Evolutionary conservation across 1,140 invertebrate genomes (phyloP).

Genomic region (Oryzaephilus surinamensis): DNA sequence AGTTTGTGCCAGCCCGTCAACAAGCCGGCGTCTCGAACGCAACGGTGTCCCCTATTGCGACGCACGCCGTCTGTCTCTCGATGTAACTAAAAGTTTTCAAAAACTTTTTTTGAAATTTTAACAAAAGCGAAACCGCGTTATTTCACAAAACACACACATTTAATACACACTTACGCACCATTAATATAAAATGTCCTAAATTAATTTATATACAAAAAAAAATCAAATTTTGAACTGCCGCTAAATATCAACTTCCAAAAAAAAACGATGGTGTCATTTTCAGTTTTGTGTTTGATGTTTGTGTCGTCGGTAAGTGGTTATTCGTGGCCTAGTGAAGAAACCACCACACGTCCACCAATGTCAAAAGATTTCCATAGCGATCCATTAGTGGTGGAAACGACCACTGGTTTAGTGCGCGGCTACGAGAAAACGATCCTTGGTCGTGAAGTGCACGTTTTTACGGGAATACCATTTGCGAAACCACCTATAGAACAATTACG

Average conservation of each 20-base stretch:
- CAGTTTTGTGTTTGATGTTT: conserved; percentile 9
- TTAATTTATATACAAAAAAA: neutral
- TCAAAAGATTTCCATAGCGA: conserved; percentile 51
- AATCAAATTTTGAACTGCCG: neutral
- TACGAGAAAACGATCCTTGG: conserved; percentile 63
- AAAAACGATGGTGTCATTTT: conserved; percentile 10
- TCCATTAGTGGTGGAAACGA: conserved; percentile 67
- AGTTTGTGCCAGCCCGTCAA: conserved; percentile 23
- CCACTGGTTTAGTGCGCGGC: conserved; percentile 65
- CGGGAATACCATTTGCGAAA: conserved; percentile 92
- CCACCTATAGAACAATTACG: conserved; percentile 78
- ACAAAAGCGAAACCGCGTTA: neutral
- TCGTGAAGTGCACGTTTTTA: conserved; percentile 77
- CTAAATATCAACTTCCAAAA: neutral
- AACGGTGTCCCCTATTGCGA: conserved; percentile 1
- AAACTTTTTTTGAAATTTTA: neutral
- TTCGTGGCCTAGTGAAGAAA: conserved; percentile 34
- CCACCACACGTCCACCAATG: conserved; percentile 41
- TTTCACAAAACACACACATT: too few relatives aligned
- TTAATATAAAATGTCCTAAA: neutral
- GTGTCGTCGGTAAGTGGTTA: conserved; percentile 21
- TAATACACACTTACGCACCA: too few relatives aligned
- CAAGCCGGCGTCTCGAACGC: conserved; percentile 18
- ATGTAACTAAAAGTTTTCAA: neutral
- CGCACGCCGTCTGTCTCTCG: neutral